phyloP scores from a whole-genome alignment of 2,113 vertebrate genomes.

The Sorex araneus region DNA sequence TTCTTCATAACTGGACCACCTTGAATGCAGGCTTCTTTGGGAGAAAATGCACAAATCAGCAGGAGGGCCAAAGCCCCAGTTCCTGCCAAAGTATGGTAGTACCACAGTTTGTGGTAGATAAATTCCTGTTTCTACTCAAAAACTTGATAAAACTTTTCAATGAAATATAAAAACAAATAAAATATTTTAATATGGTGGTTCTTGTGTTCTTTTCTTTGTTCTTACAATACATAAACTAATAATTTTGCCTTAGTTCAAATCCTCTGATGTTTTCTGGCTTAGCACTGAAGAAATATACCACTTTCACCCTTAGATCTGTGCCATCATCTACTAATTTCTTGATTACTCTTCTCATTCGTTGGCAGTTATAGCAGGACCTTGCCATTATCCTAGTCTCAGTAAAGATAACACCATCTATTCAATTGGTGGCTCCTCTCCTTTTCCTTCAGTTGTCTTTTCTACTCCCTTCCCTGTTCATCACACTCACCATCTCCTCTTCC shows the following conservation, averaged over 20 bases:
- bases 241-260: background rate
- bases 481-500: background rate
- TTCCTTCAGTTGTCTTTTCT: background rate
- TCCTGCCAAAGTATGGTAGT: background rate
- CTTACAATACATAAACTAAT: background rate
- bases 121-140: conserved; percentile 23
- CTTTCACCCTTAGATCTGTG: background rate
- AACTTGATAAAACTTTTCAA: background rate
- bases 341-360: background rate
- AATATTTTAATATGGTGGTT: background rate
- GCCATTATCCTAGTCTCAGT: background rate
- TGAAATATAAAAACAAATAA: conserved; percentile 10
- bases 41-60: background rate
- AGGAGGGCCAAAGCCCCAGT: background rate
- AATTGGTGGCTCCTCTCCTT: background rate
- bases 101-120: background rate
- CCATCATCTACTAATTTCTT: background rate
- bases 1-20: background rate
- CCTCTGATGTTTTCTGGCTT: background rate
- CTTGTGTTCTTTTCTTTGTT: background rate
- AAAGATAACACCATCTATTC: background rate
- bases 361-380: background rate
- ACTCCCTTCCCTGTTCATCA: background rate
- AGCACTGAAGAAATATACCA: background rate
- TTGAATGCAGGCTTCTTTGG: background rate